These are phyloP conservation scores for Eurytoma adleriae DNA, from an alignment of 2,888 invertebrate genomes.

Conservation along the genomic window DNA sequence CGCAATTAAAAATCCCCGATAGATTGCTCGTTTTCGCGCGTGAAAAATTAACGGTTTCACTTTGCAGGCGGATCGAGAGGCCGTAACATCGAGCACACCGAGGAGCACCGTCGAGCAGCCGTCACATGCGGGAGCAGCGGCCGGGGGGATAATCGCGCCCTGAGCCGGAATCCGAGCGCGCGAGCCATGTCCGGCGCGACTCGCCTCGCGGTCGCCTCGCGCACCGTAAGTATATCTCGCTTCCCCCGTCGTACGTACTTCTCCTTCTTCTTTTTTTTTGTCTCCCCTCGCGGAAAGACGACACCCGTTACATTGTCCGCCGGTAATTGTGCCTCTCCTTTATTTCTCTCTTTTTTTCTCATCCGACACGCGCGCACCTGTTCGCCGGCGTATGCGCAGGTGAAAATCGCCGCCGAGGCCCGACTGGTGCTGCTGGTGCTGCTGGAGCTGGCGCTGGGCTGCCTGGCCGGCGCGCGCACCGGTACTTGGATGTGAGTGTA, in stretches of 20 bases:
- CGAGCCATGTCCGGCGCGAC: slow-evolving; percentile 23
- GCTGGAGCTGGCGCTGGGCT: slow-evolving; percentile 16
- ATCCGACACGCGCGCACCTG: slow-evolving; percentile 33
- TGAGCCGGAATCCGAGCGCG: not conserved
- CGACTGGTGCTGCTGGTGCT: slow-evolving; percentile 35
- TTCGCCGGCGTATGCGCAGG: slow-evolving; percentile 25
- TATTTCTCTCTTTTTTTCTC: not conserved
- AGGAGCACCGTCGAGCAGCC: not conserved
- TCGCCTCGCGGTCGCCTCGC: slow-evolving; percentile 16
- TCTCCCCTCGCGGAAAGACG: not conserved
- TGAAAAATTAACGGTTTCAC: no score
- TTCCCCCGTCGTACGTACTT: slow-evolving; percentile 24
- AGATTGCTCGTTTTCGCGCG: no score
- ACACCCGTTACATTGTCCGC: no score
- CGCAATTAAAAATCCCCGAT: no score
- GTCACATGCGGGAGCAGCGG: slow-evolving; percentile 19
- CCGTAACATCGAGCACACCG: not conserved
- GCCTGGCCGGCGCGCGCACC: slow-evolving; percentile 28
- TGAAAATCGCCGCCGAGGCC: slow-evolving; percentile 35
- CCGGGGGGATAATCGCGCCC: not conserved
- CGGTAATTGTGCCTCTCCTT: not conserved
- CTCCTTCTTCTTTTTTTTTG: slow-evolving; percentile 28
- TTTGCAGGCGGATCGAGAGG: no score
- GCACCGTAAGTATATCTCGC: slow-evolving; percentile 28
- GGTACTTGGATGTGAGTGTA: slow-evolving; percentile 54